Conservation (phyloP, 2,113 vertebrate genomes). For the Odontophorus gujanensis region DNA sequence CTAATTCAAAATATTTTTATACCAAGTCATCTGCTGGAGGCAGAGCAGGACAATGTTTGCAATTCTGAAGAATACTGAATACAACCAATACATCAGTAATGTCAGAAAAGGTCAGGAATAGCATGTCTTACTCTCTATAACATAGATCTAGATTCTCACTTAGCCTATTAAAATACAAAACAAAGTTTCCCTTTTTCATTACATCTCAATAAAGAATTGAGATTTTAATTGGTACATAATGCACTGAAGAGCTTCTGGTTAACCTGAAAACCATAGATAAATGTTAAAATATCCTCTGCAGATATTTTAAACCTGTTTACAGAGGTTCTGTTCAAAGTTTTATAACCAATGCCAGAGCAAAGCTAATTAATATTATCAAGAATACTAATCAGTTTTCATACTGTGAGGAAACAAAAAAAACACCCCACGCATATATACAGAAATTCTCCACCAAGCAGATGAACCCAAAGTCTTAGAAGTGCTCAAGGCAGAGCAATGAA, state of each 20-base stretch:
- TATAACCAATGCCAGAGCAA: neutral
- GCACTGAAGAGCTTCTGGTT: neutral
- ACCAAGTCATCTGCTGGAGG: neutral
- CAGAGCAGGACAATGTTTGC: neutral
- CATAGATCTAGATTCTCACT: neutral
- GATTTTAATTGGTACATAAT: neutral
- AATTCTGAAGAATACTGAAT: neutral
- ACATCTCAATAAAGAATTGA: neutral
- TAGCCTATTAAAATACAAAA: neutral
- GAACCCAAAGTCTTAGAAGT: accelerated
- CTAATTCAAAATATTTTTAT: neutral
- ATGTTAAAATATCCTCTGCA: neutral
- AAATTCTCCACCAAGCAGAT: neutral
- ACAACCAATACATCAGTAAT: accelerated
- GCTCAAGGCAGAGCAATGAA: neutral
- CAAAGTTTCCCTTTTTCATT: neutral
- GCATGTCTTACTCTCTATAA: neutral
- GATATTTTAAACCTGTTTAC: neutral
- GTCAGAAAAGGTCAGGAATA: neutral
- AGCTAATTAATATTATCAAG: neutral
- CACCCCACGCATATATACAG: neutral
- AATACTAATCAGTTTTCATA: neutral
- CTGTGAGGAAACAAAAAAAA: neutral
- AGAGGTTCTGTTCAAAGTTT: neutral
- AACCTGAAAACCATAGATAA: neutral